These are phyloP conservation scores for Lomographa bimaculata DNA, from an alignment of 2,888 invertebrate genomes.

Conservation along the genomic window DNA sequence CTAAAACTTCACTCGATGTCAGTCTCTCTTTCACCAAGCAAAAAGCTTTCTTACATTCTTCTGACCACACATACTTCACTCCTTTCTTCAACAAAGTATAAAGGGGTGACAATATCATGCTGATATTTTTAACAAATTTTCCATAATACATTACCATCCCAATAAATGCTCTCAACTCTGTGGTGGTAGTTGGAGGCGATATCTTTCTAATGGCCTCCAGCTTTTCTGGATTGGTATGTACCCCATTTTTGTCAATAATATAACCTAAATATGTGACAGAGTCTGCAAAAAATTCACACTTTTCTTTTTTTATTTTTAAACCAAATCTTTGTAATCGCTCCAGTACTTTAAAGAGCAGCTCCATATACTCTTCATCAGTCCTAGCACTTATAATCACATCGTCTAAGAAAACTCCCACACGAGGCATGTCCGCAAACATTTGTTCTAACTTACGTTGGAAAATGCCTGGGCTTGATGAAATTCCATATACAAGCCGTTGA, in stretches of 20 bases:
- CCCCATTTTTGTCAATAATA: not conserved
- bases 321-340: slow-evolving; percentile 8
- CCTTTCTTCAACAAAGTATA: slow-evolving; percentile 26
- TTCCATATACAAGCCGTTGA: slow-evolving; percentile 19
- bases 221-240: not conserved
- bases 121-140: slow-evolving; percentile 27
- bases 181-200: not conserved
- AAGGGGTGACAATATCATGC: slow-evolving; percentile 17
- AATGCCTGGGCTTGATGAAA: slow-evolving; percentile 23
- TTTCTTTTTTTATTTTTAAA: slow-evolving; percentile 22
- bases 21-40: not conserved
- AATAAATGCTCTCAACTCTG: not conserved
- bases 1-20: slow-evolving; percentile 12
- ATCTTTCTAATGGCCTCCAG: not conserved
- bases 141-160: slow-evolving; percentile 9
- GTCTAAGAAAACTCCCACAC: slow-evolving; percentile 29
- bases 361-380: slow-evolving; percentile 9
- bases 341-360: slow-evolving; percentile 19
- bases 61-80: slow-evolving; percentile 18
- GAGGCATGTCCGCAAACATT: slow-evolving; percentile 25
- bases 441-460: slow-evolving; percentile 30
- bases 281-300: slow-evolving; percentile 26
- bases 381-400: slow-evolving; percentile 18
- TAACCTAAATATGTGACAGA: slow-evolving; percentile 26
- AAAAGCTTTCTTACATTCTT: slow-evolving; percentile 17